These are phyloP conservation scores for Euproctis similis DNA, from an alignment of 2,888 invertebrate species.

Conservation along the genomic window DNA sequence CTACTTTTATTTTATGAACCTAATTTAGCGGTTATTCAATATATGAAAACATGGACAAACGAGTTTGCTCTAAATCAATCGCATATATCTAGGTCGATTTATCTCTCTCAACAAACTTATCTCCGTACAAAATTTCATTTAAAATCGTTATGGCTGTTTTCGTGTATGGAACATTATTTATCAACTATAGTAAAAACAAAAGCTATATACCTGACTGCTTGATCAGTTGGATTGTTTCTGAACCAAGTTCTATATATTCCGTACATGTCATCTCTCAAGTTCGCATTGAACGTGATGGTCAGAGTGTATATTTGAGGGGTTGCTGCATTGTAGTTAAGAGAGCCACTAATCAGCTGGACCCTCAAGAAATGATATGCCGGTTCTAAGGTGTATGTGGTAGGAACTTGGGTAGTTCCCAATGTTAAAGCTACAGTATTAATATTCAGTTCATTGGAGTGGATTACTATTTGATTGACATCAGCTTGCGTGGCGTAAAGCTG, in stretches of 20 bases:
- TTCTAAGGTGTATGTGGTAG: conserved; percentile 11
- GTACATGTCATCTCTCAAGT: conserved; percentile 55
- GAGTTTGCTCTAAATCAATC: too few species aligned
- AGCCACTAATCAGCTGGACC: conserved; percentile 23
- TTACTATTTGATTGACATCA: conserved; percentile 3
- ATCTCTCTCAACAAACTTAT: too few species aligned
- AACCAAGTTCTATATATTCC: conserved; percentile 64
- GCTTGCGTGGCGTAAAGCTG: conserved; percentile 2
- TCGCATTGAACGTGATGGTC: conserved; percentile 36
- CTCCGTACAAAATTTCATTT: too few species aligned
- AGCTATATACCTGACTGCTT: conserved; percentile 31
- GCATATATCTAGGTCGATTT: too few species aligned
- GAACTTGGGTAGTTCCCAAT: conserved; percentile 34
- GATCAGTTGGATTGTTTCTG: conserved; percentile 28
- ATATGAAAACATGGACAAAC: too few species aligned
- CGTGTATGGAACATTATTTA: too few species aligned
- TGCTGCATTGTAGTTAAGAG: conserved; percentile 29
- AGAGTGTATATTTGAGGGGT: conserved; percentile 33
- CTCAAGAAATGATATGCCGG: conserved; percentile 39
- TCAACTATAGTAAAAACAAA: too few species aligned
- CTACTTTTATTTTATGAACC: too few species aligned
- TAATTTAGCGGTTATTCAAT: too few species aligned
- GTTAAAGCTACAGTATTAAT: conserved; percentile 37
- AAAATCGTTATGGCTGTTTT: too few species aligned
- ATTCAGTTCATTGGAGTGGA: conserved; percentile 1